phyloP scores from a whole-genome alignment of 2,797 vertebrate genomes.

The Acanthiza pusilla region DNA sequence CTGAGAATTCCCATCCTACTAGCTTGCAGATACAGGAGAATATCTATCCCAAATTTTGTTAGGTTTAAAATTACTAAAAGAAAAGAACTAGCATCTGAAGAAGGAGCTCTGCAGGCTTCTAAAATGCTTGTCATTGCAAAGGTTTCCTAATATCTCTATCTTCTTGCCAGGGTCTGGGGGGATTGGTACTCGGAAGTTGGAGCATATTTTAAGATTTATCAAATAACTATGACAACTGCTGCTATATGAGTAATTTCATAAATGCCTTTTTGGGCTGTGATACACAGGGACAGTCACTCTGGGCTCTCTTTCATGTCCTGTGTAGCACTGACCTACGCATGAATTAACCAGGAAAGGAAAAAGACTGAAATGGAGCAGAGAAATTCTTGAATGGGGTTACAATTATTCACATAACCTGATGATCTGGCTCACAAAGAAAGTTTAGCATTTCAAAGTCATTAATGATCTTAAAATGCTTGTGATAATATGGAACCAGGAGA shows the following conservation, averaged over 20 bases:
- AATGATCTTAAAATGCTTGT: background rate
- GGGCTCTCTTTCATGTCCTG: background rate
- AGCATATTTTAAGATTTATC: background rate
- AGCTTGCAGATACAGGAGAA: background rate
- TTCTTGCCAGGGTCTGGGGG: background rate
- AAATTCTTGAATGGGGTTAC: background rate
- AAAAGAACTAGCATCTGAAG: background rate
- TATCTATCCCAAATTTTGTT: background rate
- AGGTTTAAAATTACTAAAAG: background rate
- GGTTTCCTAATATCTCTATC: background rate
- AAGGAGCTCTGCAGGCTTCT: background rate
- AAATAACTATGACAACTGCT: background rate
- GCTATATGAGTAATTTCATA: background rate
- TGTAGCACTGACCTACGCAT: fast-evolving
- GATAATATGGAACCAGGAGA: background rate
- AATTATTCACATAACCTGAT: background rate
- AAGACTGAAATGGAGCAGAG: background rate
- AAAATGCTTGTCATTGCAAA: background rate
- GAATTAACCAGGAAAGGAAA: background rate
- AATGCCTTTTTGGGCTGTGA: background rate
- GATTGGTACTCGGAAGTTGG: background rate
- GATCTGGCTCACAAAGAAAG: background rate
- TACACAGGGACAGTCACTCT: background rate
- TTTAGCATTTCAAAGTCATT: background rate
- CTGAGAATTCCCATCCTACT: background rate